These are phyloP conservation scores for Hassar affinis DNA, from an alignment of 2,113 vertebrate genomes.

Conservation along the genomic window DNA sequence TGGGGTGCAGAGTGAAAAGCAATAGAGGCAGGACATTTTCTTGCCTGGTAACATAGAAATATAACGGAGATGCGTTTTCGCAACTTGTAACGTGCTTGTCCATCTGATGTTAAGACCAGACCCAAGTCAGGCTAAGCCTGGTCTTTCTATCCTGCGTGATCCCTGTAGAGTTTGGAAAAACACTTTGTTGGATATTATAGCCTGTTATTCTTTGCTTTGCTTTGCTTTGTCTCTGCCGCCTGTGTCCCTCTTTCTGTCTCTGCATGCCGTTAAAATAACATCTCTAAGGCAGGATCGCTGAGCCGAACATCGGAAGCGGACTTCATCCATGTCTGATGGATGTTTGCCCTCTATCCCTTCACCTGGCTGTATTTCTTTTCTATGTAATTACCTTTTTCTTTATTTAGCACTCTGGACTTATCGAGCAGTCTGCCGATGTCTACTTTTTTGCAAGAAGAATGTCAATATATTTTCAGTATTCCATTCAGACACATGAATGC, in stretches of 20 bases:
- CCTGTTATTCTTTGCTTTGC: conserved; percentile 67
- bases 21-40: not conserved
- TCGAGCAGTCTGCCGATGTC: not conserved
- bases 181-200: conserved; percentile 66
- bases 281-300: conserved; percentile 51
- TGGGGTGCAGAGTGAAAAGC: not conserved
- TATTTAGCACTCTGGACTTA: not conserved
- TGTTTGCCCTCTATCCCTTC: not conserved
- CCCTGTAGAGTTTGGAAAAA: conserved; percentile 70
- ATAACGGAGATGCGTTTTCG: conserved; percentile 44
- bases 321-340: conserved; percentile 40
- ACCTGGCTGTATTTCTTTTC: no score
- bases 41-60: not conserved
- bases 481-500: not conserved
- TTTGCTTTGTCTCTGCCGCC: conserved; percentile 58
- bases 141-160: conserved; percentile 57
- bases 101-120: conserved; percentile 62
- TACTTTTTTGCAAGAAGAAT: not conserved
- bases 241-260: conserved; percentile 50
- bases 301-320: conserved; percentile 56
- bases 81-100: conserved; percentile 58
- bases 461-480: not conserved
- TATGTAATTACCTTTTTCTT: not conserved
- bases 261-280: conserved; percentile 65
- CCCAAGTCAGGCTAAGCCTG: conserved; percentile 52